These are phyloP conservation scores for Argentina silus DNA, from an alignment of 2,797 vertebrate species.

Conservation along the genomic window DNA sequence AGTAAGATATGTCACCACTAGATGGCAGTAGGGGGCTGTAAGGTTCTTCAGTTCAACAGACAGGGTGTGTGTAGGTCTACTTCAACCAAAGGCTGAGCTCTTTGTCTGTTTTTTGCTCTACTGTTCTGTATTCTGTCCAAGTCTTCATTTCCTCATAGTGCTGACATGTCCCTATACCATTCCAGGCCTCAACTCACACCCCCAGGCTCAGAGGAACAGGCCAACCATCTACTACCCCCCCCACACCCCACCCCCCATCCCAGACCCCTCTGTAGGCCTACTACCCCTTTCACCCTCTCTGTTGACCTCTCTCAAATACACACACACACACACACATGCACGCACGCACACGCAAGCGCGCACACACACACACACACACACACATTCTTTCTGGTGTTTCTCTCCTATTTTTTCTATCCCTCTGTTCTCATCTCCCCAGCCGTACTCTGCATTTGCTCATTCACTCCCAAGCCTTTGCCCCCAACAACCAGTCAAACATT, in stretches of 20 bases:
- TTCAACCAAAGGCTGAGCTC: not conserved
- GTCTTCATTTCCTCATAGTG: not conserved
- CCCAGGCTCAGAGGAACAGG: constrained; percentile 2
- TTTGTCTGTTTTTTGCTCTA: not conserved
- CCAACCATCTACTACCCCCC: constrained; percentile 1
- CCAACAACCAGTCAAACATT: not conserved
- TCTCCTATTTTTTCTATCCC: not conserved
- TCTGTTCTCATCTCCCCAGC: not conserved
- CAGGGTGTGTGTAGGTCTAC: not conserved
- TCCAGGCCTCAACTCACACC: not conserved
- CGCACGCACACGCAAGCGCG: constrained; percentile 8
- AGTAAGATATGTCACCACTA: constrained; percentile 23
- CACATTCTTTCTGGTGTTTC: not conserved
- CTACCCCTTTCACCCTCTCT: no score
- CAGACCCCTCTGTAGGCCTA: constrained; percentile 4
- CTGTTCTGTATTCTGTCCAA: not conserved
- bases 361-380: constrained; percentile 15
- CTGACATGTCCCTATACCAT: not conserved
- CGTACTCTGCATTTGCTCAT: not conserved
- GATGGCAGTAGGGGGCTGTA: constrained; percentile 26
- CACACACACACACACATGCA: constrained; percentile 15
- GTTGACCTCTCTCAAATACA: not conserved
- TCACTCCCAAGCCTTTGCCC: not conserved
- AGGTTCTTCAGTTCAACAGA: not conserved
- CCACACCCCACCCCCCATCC: constrained; percentile 22